Base-by-base conservation (phyloP, 2,888 invertebrate genomes). In the Heliconius sara region DNA sequence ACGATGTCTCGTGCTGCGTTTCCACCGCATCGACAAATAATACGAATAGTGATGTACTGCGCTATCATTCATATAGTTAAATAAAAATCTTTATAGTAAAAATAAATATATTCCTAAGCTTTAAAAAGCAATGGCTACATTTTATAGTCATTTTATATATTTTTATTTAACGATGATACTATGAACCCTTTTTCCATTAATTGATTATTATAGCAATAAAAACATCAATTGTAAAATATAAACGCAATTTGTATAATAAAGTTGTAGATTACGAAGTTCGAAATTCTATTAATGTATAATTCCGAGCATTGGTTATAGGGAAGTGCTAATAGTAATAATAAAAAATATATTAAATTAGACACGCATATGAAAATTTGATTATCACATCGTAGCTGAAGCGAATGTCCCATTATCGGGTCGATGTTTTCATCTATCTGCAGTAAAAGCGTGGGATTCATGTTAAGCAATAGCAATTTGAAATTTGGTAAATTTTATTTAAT, bases 11-110 rank as follows among this genome's bases (percentile, higher is more conserved):
- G 91, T 85, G 91, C 92, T 90, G 92, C 88, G 93, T 87, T 88
- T 88, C 90, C 89, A 89, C 90, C 89, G 89, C 88, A 88, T 85
- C 85, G 89, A 93, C 92, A 92, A 92, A 94, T 92, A 92, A 92
- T 89, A 88, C 86, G 76, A n/a, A 76, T 71, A 71, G 87, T 85
- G 79, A 86, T 82, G 85, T 75, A 75, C 75, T 83, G 84, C 86
- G 85, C 88, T 88, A 88, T 91, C 90, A 91, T 90, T 93, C 92
- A 91, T 87, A 84, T 87, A 89, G 86, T 85, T 85, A 87, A 89
- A 91, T 91, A 90, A 92, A 92, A 89, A 13, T 84, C 86, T 84
- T 89, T 89, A 93, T 93, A 27, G 27, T 39, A 27, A 43, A 63
- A 65, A 65, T 88, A 92, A 91, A 91, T 89, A 91, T 93, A 93